Evolutionary conservation across 2,113 vertebrate genomes (phyloP), one percentile per base, ranked within the genome.

Genomic region (Macrotus californicus): DNA sequence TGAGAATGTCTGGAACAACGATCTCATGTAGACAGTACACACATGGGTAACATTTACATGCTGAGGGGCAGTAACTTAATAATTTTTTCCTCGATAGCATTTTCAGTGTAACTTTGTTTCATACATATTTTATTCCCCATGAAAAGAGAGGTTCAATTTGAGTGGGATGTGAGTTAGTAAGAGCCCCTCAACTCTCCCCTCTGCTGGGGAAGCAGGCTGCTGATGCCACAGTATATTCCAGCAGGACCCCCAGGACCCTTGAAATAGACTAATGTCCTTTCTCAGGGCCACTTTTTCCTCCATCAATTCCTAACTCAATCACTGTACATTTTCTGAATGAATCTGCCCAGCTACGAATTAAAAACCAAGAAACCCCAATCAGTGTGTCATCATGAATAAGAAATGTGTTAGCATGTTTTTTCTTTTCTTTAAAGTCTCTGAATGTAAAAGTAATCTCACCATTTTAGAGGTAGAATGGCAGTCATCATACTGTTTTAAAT

Each of bases 281-380:
- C 43, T 93, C 86, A n/a, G 52, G 21, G 24, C 5, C 69, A 22
- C 4, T 41, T 94, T 73, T 52, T 70, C 61, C 6, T 54, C 76
- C 48, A 80, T 81, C 50, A 15, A 29, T 89, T 80, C 70, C 39
- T 87, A 84, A 89, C 6, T 85, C n/a, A 59, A 24, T 21, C 19
- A 52, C n/a, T 64, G n/a, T 77, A 26, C 29, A 34, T 88, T 94
- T 92, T 91, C 89, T 87, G 72, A 91, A 89, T 39, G 48, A 85
- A 76, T 87, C 73, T 79, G 2, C 31, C 24, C 7, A 56, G 64
- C 31, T 24, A 36, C 9, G 52, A 29, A 89, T 75, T 94, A n/a
- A 96, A 97, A 97, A 70, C 7, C 24, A 97, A 91, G 3, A 92
- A 95, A 52, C 21, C 9, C 95, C 95, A 94, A 89, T 8, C 69